A percentile compares a stretch with the other conserved stretches of the same genome.
Evolutionary conservation across 2,797 vertebrate species (phyloP).

Genomic region (Sebastes jordani): DNA sequence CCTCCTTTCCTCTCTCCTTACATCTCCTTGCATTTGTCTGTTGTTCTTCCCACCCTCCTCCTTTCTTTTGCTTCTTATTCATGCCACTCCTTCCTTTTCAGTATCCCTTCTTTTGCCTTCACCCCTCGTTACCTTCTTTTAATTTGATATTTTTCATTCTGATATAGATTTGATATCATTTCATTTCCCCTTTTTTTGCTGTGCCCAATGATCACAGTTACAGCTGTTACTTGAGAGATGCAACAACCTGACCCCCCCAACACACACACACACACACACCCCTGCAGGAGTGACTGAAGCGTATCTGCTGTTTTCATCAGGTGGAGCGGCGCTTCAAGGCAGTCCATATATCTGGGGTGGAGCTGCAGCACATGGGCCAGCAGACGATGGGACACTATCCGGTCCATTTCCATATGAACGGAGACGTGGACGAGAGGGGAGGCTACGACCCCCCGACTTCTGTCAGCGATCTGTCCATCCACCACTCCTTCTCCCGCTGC

Average conservation of each 20-base stretch:
- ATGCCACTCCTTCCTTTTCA: not conserved
- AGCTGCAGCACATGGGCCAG: slow-evolving; percentile 95
- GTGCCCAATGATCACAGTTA: not conserved
- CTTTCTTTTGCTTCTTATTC: not conserved
- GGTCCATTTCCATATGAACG: slow-evolving; percentile 94
- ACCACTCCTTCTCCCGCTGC: slow-evolving; percentile 92
- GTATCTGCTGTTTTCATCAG: slow-evolving; percentile 66
- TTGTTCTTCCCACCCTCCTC: too few relatives aligned
- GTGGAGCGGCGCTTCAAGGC: slow-evolving; percentile 89
- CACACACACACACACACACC: too few relatives aligned
- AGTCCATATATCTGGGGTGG: slow-evolving; percentile 89
- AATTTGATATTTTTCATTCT: not conserved
- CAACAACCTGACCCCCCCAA: not conserved
- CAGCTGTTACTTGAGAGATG: not conserved
- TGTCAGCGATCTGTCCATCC: slow-evolving; percentile 87
- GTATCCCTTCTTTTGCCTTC: not conserved
- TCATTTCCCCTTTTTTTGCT: not conserved
- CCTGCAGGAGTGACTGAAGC: not conserved
- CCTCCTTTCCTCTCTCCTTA: not conserved
- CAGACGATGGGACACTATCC: slow-evolving; percentile 97
- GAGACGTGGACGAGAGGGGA: slow-evolving; percentile 91
- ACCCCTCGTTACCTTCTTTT: not conserved
- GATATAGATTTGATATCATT: not conserved
- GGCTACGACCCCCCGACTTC: slow-evolving; percentile 90
- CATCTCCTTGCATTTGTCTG: too few relatives aligned